Evolutionary conservation across 2,113 vertebrate genomes (phyloP).

Genomic region (Gymnobelideus leadbeateri): DNA sequence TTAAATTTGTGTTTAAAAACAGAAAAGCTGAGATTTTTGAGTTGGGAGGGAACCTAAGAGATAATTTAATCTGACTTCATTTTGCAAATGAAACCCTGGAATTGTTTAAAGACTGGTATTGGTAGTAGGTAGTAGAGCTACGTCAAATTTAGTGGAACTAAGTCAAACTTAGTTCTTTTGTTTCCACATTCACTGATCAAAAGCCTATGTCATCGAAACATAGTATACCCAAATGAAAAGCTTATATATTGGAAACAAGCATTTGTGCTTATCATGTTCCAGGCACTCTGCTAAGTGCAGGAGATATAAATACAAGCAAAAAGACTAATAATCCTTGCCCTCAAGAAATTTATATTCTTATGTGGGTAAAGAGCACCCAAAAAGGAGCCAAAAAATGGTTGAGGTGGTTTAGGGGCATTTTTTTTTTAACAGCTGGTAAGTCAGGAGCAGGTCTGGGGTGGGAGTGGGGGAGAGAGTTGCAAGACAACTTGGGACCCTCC

Average conservation of each 20-base stretch:
- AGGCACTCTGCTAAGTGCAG: neutral
- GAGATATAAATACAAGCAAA: neutral
- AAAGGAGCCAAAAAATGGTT: neutral
- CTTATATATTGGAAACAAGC: too few species aligned
- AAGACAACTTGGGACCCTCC: neutral
- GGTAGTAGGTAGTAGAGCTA: neutral
- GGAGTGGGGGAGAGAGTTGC: neutral
- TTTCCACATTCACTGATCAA: neutral
- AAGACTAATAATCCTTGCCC: neutral
- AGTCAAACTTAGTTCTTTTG: neutral
- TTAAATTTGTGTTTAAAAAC: conserved; percentile 9
- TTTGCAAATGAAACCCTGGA: neutral
- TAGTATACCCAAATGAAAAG: neutral
- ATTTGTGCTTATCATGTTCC: neutral
- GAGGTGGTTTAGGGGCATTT: neutral
- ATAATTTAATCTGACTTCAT: neutral
- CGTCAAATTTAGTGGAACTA: neutral
- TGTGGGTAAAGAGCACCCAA: neutral
- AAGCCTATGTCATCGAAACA: neutral
- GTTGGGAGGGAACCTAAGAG: neutral
- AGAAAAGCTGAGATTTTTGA: neutral
- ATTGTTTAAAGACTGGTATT: neutral
- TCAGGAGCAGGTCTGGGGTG: neutral
- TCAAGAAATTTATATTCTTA: neutral
- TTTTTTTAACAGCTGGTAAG: neutral